Conservation (phyloP, 1,140 invertebrate genomes). For the Ostrea edulis region DNA sequence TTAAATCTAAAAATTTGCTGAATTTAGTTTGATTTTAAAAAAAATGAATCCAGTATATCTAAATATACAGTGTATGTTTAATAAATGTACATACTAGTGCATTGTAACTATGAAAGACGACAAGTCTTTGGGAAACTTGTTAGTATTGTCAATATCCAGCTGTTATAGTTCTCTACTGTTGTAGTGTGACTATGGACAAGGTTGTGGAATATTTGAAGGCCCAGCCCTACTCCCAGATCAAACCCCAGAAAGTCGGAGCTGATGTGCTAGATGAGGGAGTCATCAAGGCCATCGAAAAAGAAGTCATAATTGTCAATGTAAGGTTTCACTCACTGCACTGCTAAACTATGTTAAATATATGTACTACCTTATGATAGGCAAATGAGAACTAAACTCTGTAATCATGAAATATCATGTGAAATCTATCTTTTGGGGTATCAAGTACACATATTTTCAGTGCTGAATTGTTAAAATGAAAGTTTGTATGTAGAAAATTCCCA, state of each 20-base stretch:
- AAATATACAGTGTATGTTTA: no score
- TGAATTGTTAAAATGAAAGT: no score
- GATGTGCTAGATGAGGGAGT: conserved; percentile 86
- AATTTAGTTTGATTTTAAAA: no score
- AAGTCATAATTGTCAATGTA: conserved; percentile 73
- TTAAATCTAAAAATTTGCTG: no score
- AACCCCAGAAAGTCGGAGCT: conserved; percentile 84
- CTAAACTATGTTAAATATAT: background rate
- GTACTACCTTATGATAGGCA: background rate
- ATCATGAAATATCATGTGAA: background rate
- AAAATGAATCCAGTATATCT: no score
- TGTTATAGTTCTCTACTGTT: background rate
- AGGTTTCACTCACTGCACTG: background rate
- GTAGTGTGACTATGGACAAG: conserved; percentile 81
- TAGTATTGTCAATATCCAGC: no score
- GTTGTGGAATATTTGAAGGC: conserved; percentile 86
- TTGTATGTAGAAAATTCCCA: no score
- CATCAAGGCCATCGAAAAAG: conserved; percentile 83
- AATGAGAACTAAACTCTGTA: background rate
- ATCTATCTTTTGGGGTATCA: no score
- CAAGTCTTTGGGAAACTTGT: no score
- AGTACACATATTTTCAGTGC: no score
- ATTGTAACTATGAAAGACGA: no score
- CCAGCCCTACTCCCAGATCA: conserved; percentile 83
- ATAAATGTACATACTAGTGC: no score